Percentiles rank a stretch among this genome's conserved stretches.
These are phyloP conservation scores for Archaeoteleia sp. DNA, from an alignment of 2,888 invertebrate species.

Conservation along the genomic window DNA sequence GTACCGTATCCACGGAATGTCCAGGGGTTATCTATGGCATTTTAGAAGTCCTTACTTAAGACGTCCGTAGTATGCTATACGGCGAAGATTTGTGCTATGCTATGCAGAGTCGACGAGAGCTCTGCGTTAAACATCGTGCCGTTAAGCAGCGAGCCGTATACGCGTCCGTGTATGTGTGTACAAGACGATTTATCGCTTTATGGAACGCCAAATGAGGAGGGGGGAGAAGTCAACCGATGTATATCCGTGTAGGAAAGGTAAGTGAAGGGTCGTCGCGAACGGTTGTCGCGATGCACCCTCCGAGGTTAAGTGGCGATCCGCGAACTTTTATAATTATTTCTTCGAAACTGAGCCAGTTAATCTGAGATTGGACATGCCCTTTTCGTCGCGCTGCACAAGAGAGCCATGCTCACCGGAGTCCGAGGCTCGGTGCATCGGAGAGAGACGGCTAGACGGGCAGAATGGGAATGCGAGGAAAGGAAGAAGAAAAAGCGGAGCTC, in stretches of 20 bases:
- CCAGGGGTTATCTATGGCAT: slow-evolving; percentile 52
- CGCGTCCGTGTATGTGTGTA: slow-evolving; percentile 32
- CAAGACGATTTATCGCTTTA: slow-evolving; percentile 69
- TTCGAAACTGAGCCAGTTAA: slow-evolving; percentile 54
- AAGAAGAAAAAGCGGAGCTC: slow-evolving; percentile 29
- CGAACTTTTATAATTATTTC: slow-evolving; percentile 63
- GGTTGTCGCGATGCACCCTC: slow-evolving; percentile 67
- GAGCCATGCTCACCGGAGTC: no score
- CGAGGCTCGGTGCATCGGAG: slow-evolving; percentile 5
- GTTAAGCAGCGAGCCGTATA: slow-evolving; percentile 41
- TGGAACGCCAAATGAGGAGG: slow-evolving; percentile 58
- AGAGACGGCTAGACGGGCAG: no score
- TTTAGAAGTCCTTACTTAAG: slow-evolving; percentile 53
- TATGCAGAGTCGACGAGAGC: slow-evolving; percentile 28
- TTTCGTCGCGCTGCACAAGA: slow-evolving; percentile 51
- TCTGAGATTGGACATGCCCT: slow-evolving; percentile 52
- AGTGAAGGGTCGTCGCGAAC: slow-evolving; percentile 55
- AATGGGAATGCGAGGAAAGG: slow-evolving; percentile 12
- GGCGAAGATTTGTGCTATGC: slow-evolving; percentile 51
- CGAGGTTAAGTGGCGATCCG: slow-evolving; percentile 71
- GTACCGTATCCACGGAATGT: slow-evolving; percentile 51
- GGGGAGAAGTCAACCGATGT: slow-evolving; percentile 44
- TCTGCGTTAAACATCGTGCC: slow-evolving; percentile 47
- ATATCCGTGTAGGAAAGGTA: slow-evolving; percentile 47
- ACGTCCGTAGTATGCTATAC: slow-evolving; percentile 46